Conservation (phyloP, 2,797 vertebrate genomes). For the Lerista edwardsae region DNA sequence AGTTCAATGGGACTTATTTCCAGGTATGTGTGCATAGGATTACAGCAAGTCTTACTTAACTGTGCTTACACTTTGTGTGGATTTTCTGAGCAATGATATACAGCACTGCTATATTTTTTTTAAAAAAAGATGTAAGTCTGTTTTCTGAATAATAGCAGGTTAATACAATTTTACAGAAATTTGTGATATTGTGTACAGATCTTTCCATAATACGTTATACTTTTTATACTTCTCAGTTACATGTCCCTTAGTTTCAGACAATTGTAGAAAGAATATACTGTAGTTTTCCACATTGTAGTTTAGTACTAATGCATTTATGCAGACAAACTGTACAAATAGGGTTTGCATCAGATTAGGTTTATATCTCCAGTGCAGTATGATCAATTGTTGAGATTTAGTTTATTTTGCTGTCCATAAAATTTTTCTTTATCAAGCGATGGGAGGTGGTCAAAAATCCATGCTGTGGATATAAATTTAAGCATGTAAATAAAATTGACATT, state of each 20-base stretch:
- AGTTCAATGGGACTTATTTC: too few species aligned
- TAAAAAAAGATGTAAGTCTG: constrained; percentile 56
- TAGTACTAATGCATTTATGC: too few species aligned
- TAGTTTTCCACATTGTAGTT: not conserved
- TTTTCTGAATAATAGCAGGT: constrained; percentile 66
- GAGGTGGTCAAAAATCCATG: constrained; percentile 59
- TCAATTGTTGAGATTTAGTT: constrained; percentile 58
- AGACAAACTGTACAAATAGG: constrained; percentile 35
- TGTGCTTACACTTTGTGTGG: constrained; percentile 39
- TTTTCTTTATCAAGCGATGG: constrained; percentile 58
- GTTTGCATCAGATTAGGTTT: constrained; percentile 61
- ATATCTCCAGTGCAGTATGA: constrained; percentile 62
- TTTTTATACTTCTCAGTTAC: not conserved
- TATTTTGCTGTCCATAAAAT: constrained; percentile 63
- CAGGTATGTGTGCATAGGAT: too few species aligned
- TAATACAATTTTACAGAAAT: not conserved
- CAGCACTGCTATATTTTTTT: constrained; percentile 64
- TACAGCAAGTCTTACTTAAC: constrained; percentile 8
- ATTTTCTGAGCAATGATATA: constrained; percentile 54
- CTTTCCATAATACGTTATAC: not conserved
- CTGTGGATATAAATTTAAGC: constrained; percentile 53
- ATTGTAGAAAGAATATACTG: not conserved
- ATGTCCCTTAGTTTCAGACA: not conserved
- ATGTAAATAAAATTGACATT: constrained; percentile 59
- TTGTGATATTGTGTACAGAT: not conserved